Evolutionary conservation across 2,888 invertebrate species (phyloP), one percentile per base, ranked within the genome.

Genomic region (Acanthopleura granulata): DNA sequence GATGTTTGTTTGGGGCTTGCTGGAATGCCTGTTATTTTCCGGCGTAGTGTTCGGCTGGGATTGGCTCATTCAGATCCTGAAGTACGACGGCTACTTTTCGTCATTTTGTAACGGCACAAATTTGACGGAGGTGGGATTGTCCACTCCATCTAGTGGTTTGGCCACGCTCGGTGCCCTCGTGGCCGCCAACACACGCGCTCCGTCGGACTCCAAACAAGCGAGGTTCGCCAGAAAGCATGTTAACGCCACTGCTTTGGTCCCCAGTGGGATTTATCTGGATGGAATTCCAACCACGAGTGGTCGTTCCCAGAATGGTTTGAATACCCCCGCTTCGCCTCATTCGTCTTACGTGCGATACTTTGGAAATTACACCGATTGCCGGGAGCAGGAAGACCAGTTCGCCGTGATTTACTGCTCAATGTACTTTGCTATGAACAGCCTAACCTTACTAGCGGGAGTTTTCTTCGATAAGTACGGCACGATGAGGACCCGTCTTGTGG

Each of bases 21-120:
- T 86, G 30, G 86, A 86, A 69, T 86, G 86, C 74, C 61, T 86
- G 14, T 81, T 86, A 25, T 85, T 86, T 73, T 78, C 85, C 29
- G 85, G 85, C 12, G 76, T 86, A 3, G 80, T 85, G n/a, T 81
- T 85, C 57, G 86, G 85, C 51, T 86, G 86, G 86, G 80, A 82
- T 6, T 84, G 85, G 84, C 73, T 86, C 66, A 74, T 81, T 30
- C 75, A 81, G 18, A 80, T 84, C 15, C 75, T 86, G 50, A 75
- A 80, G 16, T 74, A 80, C n/a, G 84, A 85, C 61, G 78, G 76
- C 12, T 86, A 83, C 74, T 85, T 84, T 72, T 72, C 82, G 11
- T 76, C 80, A 15, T 62, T 77, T 25, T 86, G 86, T 76, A 83
- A 83, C 75, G 62, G 50, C 22, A 79, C 80, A 15, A 49, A 61